Evolutionary conservation across 2,113 vertebrate species (phyloP), one percentile per base, ranked within the genome.

Genomic region (Notarius lentiginosus): DNA sequence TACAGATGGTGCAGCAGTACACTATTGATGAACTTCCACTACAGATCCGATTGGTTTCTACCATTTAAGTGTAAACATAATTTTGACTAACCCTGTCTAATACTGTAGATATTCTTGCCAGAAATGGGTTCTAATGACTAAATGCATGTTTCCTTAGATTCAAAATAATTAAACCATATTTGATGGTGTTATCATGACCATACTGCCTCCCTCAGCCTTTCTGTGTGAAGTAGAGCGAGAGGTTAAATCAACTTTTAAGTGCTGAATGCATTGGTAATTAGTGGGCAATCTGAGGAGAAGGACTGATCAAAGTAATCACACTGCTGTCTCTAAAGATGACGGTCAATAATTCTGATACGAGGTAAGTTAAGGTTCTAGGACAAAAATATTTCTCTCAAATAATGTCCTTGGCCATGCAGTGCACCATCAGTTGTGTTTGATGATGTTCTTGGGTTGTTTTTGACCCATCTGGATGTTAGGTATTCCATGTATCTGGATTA

Each of bases 251-350:
- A 56, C 27, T 5, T 14, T 79, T 53, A 86, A 66, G 61, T 86
- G 49, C 34, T 79, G 15, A 22, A n/a, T 58, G n/a, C 12, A 47
- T 12, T n/a, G 15, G 27, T 80, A 86, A 86, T 86, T 86, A 63
- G 75, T 49, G 14, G 27, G 27, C 61, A 70, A 56, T 58, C 22
- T 22, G 73, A 65, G 49, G 24, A 51, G 41, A 34, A 77, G 72
- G 53, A 65, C 2, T 7, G 27, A 56, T 82, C 5, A 27, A 61
- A 49, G 60, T 34, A 60, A 51, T 24, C 14, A 18, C 22, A 68
- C 20, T 14, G 17, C 24, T 76, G 68, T 73, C 66, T 65, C 1
- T 24, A 76, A 76, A 63, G 8, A 73, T 41, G 12, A 61, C 27
- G 22, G 56, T 27, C 56, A 27, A 22, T 53, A 79, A 77, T 2